These are phyloP conservation scores for human (Homo sapiens) DNA, from an alignment of 2,113 vertebrate genomes.

Conservation along the genomic window DNA sequence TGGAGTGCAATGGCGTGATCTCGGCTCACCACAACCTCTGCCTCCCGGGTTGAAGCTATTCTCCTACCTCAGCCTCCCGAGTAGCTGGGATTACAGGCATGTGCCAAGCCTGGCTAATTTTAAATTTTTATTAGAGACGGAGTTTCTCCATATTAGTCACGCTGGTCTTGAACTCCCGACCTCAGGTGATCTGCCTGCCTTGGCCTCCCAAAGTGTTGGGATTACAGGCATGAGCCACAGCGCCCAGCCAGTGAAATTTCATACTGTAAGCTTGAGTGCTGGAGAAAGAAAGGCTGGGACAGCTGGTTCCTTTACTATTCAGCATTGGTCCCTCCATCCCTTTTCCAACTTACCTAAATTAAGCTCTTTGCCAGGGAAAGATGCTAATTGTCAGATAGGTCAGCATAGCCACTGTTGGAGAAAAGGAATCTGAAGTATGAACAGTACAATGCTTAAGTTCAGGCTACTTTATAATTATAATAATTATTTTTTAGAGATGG, in stretches of 20 bases:
- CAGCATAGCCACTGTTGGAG: background rate
- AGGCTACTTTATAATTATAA: conserved; percentile 5
- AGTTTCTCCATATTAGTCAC: no score
- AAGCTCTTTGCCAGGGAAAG: conserved; percentile 20
- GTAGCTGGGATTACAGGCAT: no score
- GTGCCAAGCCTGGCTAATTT: no score
- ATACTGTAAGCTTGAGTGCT: background rate
- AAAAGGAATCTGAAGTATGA: conserved; percentile 1
- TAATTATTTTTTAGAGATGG: background rate
- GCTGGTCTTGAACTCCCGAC: no score
- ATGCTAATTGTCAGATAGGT: conserved; percentile 12
- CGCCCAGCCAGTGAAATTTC: background rate
- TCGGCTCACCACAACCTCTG: no score
- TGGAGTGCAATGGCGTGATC: no score
- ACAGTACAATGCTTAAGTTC: background rate
- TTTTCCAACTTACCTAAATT: conserved; percentile 29
- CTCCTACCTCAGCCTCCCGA: no score
- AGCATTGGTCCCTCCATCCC: background rate
- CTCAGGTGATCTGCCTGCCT: no score
- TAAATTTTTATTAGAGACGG: no score
- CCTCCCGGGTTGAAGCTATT: no score
- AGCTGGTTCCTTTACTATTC: conserved; percentile 9
- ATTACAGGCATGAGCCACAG: no score
- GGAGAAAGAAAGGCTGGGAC: background rate
- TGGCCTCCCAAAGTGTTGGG: no score